Evolutionary conservation across 1,140 invertebrate genomes (phyloP).

Genomic region (Plutomurus gul): DNA sequence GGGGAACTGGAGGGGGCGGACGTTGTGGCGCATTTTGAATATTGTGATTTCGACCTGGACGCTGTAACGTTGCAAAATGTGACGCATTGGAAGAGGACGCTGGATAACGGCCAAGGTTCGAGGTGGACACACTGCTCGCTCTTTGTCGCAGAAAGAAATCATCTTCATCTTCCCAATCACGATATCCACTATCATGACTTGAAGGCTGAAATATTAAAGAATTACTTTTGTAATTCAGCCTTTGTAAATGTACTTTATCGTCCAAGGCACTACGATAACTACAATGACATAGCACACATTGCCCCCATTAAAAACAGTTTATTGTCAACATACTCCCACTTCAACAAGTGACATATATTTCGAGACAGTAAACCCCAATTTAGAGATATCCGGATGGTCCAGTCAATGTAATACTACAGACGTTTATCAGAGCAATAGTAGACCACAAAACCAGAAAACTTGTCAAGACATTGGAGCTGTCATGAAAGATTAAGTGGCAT

Average conservation of each 20-base stretch:
- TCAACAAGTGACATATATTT: no score
- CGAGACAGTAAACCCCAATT: no score
- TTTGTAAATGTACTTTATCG: neutral
- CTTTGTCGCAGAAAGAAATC: slow-evolving; percentile 35
- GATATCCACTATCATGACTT: slow-evolving; percentile 59
- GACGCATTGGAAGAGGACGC: slow-evolving; percentile 41
- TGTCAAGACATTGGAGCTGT: no score
- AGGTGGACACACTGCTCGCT: slow-evolving; percentile 48
- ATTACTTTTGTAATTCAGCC: neutral
- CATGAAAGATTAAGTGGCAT: no score
- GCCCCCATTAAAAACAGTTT: no score
- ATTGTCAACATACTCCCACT: no score
- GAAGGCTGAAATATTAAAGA: slow-evolving; percentile 53
- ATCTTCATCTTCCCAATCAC: slow-evolving; percentile 59
- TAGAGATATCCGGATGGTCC: no score
- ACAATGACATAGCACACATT: neutral
- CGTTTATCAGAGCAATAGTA: no score
- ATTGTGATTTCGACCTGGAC: slow-evolving; percentile 11
- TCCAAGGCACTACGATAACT: no score
- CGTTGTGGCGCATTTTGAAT: slow-evolving; percentile 41
- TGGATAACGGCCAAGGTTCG: slow-evolving; percentile 37
- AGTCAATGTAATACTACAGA: no score
- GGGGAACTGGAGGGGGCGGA: slow-evolving; percentile 52
- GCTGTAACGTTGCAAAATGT: slow-evolving; percentile 51
- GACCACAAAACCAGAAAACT: no score